Evolutionary conservation across 2,113 vertebrate genomes (phyloP), one percentile per base, ranked within the genome.

Genomic region (Apeltes quadracus): DNA sequence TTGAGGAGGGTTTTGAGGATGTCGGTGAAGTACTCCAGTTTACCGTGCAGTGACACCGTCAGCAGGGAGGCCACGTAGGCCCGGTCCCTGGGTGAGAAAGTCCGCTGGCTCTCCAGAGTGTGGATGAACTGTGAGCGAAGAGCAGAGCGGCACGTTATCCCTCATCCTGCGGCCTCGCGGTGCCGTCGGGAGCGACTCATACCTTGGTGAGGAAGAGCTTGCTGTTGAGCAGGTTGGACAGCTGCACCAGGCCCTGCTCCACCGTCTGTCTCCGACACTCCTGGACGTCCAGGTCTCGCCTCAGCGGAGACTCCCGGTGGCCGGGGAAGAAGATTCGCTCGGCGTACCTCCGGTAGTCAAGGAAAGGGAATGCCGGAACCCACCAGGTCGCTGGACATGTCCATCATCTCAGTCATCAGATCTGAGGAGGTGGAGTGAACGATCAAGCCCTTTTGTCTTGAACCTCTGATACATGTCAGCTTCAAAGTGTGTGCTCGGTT

Each of bases 161-260:
- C 5, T 27, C 7, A 1, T 56, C 53, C 7, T 8, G 18, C 27
- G 20, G 23, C 23, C 32, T 41, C 46, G 15, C 7, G 29, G 55
- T 7, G 9, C 41, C 18, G 12, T 8, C 25, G 18, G 44, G 2
- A 58, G 78, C 3, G 34, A 43, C 7, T 7, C 0, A 1, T 91
- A 99, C 98, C 96, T 98, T 99, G 81, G 96, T 99, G 88, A 99
- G 96, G 89, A 99, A 99, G 51, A 99, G 96, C 78, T 99, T 99
- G 92, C 97, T 99, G 91, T 99, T 99, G 74, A 99, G 97, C 65
- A 99, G 94, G 85, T 99, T 99, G 61, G 97, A 99, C 36, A 99
- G 95, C 89, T 99, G 97, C 41, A 97, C 94, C 85, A 99, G 92
- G 44, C 98, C 98, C 78, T 99, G 98, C 75, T 99, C 98, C 83